phyloP scores from a whole-genome alignment of 2,113 vertebrate species.

The Colossoma macropomum region DNA sequence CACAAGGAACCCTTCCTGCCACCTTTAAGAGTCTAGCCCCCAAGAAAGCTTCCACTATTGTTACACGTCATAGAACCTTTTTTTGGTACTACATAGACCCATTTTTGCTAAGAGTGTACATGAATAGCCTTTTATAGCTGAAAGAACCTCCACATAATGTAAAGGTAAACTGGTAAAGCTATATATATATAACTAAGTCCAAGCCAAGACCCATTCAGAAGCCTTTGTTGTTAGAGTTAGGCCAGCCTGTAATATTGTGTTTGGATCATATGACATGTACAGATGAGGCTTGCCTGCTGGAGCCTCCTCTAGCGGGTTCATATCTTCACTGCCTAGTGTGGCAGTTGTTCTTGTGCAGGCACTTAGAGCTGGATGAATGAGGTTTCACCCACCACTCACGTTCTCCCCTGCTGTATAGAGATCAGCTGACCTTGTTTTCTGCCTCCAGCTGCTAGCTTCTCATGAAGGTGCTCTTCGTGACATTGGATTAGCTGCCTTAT shows the following conservation, averaged over 20 bases:
- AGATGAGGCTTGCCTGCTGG: not conserved
- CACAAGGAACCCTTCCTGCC: too few relatives aligned
- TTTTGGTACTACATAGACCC: too few relatives aligned
- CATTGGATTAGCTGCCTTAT: constrained; percentile 71
- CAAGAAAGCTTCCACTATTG: too few relatives aligned
- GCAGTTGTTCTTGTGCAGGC: constrained; percentile 14
- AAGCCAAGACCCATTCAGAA: too few relatives aligned
- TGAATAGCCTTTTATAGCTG: too few relatives aligned
- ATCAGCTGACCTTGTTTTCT: constrained; percentile 58
- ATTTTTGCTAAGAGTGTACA: too few relatives aligned
- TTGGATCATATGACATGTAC: not conserved
- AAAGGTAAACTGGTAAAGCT: too few relatives aligned
- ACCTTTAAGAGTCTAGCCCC: too few relatives aligned
- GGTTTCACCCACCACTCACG: not conserved
- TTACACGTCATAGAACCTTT: too few relatives aligned
- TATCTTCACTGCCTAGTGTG: not conserved
- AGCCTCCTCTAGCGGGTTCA: not conserved
- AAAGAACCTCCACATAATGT: too few relatives aligned
- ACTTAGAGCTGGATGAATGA: not conserved
- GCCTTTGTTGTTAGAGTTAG: not conserved
- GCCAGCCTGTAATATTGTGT: not conserved
- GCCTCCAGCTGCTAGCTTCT: constrained; percentile 57
- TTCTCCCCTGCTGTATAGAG: constrained; percentile 38
- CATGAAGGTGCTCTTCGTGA: constrained; percentile 72
- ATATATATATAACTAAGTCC: too few relatives aligned